phyloP scores from a whole-genome alignment of 2,113 vertebrate species.

The Cyprinodon variegatus region DNA sequence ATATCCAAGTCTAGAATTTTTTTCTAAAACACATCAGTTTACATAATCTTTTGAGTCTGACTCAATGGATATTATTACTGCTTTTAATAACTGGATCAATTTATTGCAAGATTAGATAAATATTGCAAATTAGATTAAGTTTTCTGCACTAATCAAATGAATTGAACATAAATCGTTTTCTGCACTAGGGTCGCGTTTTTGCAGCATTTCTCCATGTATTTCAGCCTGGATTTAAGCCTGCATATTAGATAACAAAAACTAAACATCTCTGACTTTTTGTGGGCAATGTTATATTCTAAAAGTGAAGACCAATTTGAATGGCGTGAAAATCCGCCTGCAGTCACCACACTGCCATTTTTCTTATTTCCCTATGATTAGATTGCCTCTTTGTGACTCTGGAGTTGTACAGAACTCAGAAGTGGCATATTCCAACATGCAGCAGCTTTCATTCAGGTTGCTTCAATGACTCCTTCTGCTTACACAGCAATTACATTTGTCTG shows the following conservation, averaged over 20 bases:
- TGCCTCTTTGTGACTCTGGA: conserved; percentile 30
- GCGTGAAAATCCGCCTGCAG: conserved; percentile 6
- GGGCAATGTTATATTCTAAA: conserved; percentile 5
- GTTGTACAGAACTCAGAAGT: conserved; percentile 53
- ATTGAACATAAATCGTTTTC: conserved; percentile 36
- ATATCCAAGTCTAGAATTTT: no score
- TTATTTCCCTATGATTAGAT: conserved; percentile 49
- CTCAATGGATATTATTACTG: not conserved
- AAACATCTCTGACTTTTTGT: conserved; percentile 54
- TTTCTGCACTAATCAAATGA: conserved; percentile 48
- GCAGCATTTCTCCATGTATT: conserved; percentile 61
- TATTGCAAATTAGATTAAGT: not conserved
- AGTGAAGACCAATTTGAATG: conserved; percentile 23
- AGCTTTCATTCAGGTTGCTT: conserved; percentile 68
- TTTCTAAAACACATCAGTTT: not conserved
- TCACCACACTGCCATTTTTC: conserved; percentile 26
- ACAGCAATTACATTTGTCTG: conserved; percentile 45
- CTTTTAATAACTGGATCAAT: not conserved
- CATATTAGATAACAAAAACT: conserved; percentile 56
- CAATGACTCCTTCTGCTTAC: conserved; percentile 53
- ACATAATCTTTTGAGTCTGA: not conserved
- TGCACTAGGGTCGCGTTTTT: conserved; percentile 54
- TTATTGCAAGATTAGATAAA: not conserved
- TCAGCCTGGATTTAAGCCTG: conserved; percentile 58
- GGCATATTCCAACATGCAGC: conserved; percentile 66